phyloP scores from a whole-genome alignment of 2,113 vertebrate genomes.

The Promerops cafer region DNA sequence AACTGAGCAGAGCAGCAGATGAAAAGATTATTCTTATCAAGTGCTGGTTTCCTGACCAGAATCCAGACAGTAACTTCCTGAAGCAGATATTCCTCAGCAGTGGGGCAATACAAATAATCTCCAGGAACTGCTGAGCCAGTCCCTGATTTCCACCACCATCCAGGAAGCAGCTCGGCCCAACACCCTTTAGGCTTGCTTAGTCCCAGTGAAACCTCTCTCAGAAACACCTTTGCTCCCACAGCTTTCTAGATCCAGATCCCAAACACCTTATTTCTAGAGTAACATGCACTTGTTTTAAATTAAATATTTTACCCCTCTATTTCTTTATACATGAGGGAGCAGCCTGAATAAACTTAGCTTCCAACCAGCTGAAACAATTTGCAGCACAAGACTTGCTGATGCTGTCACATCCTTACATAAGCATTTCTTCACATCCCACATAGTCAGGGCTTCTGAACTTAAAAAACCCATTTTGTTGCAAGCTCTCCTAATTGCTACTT shows the following conservation, averaged over 20 bases:
- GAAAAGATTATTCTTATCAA: not conserved
- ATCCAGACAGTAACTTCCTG: not conserved
- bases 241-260: not conserved
- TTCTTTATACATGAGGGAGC: not conserved
- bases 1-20: not conserved
- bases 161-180: not conserved
- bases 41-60: not conserved
- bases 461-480: not conserved
- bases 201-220: not conserved
- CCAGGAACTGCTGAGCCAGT: not conserved
- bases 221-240: not conserved
- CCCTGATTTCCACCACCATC: not conserved
- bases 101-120: not conserved
- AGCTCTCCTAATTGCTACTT: conserved; percentile 1
- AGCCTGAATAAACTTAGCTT: not conserved
- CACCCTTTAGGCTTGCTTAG: not conserved
- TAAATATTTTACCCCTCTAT: not conserved
- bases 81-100: not conserved
- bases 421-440: conserved; percentile 47
- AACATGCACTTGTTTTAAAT: not conserved
- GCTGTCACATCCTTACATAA: conserved; percentile 40
- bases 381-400: conserved; percentile 4
- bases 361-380: conserved; percentile 26
- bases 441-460: conserved; percentile 15
- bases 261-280: not conserved